Conservation (phyloP, 2,888 invertebrate genomes). For the Luffia ferchaultella region DNA sequence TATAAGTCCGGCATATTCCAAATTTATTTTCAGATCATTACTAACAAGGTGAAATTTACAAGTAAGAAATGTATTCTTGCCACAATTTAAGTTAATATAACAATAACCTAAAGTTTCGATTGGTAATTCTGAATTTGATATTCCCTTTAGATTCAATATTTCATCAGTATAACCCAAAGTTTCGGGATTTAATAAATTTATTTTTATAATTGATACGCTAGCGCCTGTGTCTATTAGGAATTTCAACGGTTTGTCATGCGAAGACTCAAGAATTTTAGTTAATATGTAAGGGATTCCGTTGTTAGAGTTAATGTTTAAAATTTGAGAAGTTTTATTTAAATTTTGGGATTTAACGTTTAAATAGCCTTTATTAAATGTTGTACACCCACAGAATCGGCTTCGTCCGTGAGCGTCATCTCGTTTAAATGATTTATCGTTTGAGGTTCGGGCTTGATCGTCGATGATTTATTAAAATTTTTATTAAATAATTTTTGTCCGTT, state of each 20-base stretch:
- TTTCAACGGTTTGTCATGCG: constrained; percentile 16
- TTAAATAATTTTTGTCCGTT: not conserved
- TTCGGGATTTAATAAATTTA: constrained; percentile 14
- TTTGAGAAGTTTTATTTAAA: constrained; percentile 9
- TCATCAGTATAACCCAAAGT: constrained; percentile 12
- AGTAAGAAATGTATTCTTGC: constrained; percentile 19
- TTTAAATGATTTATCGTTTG: too few species aligned
- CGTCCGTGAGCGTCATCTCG: too few species aligned
- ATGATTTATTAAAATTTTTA: not conserved
- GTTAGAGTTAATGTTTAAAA: constrained; percentile 4
- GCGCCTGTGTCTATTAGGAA: constrained; percentile 20
- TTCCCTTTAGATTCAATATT: constrained; percentile 20
- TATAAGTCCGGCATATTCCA: constrained; percentile 19
- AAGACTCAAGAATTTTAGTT: too few species aligned
- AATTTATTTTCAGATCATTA: constrained; percentile 18
- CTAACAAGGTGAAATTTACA: too few species aligned
- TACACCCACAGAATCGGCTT: too few species aligned
- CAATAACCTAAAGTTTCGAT: constrained; percentile 16
- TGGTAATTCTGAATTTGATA: constrained; percentile 16
- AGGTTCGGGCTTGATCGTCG: too few species aligned
- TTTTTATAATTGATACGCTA: constrained; percentile 17
- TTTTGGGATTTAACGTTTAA: constrained; percentile 5
- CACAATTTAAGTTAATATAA: constrained; percentile 15
- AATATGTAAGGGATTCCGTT: too few species aligned
- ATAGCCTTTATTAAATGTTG: constrained; percentile 7